phyloP scores from a whole-genome alignment of 2,888 invertebrate genomes.

The Heliconius hortense region DNA sequence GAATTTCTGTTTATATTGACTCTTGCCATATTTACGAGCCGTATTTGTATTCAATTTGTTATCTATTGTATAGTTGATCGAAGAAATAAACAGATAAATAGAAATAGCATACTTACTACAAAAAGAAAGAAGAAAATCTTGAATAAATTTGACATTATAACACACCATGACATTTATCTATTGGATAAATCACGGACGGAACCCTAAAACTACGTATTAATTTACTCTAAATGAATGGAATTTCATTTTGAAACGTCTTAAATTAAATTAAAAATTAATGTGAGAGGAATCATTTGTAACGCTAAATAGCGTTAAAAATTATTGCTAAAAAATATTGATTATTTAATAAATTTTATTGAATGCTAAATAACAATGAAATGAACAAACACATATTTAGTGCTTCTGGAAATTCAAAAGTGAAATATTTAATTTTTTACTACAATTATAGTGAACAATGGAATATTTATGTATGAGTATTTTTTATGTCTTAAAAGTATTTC shows the following conservation, averaged over 20 bases:
- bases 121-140: neutral
- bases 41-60: no score
- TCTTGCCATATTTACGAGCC: no score
- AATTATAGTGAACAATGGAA: no score
- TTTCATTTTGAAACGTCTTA: constrained; percentile 17
- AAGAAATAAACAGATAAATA: neutral
- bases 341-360: neutral
- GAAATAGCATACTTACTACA: neutral
- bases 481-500: neutral
- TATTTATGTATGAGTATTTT: neutral
- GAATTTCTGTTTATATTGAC: no score
- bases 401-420: no score
- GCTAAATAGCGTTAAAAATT: no score
- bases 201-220: constrained; percentile 54
- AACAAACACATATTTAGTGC: no score
- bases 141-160: constrained; percentile 3
- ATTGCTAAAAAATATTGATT: no score
- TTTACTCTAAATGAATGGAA: constrained; percentile 39
- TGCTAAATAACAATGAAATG: no score
- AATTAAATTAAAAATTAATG: no score
- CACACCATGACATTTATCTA: constrained; percentile 27
- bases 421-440: no score
- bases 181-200: constrained; percentile 58
- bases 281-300: neutral
- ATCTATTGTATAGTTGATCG: no score